A percentile compares a stretch with the other conserved stretches of the same genome.
Evolutionary conservation across 2,888 invertebrate genomes (phyloP).

Genomic region (Neria commutata): DNA sequence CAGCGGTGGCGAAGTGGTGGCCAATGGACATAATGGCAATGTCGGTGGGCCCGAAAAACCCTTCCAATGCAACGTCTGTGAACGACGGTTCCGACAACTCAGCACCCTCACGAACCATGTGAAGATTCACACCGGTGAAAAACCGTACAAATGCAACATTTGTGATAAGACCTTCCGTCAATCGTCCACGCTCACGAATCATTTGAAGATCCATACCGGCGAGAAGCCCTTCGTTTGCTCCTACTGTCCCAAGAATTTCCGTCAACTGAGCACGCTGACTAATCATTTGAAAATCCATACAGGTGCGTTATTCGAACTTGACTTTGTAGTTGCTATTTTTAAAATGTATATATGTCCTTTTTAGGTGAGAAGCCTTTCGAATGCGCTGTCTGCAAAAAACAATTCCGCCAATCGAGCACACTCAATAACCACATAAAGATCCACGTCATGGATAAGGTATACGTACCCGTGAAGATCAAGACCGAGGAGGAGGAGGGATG

Average conservation of each 20-base stretch:
- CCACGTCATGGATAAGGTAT: conserved; percentile 62
- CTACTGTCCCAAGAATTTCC: conserved; percentile 61
- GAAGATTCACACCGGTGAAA: conserved; percentile 62
- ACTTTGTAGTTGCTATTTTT: conserved; percentile 5
- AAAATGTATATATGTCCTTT: conserved; percentile 32
- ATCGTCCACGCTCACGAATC: conserved; percentile 62
- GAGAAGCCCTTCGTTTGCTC: conserved; percentile 62
- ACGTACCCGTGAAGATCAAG: conserved; percentile 61
- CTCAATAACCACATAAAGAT: conserved; percentile 63
- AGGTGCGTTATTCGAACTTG: conserved; percentile 44
- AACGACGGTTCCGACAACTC: conserved; percentile 61
- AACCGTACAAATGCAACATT: conserved; percentile 62
- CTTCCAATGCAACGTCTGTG: conserved; percentile 62
- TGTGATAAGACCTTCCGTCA: conserved; percentile 63
- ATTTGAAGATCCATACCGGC: conserved; percentile 62
- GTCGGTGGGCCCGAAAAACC: conserved; percentile 57
- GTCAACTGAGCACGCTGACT: conserved; percentile 62
- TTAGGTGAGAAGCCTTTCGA: conserved; percentile 62
- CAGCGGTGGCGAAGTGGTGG: conserved; percentile 33
- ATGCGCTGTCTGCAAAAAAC: conserved; percentile 62
- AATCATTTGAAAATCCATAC: conserved; percentile 63
- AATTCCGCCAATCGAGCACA: conserved; percentile 62
- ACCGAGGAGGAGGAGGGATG: conserved; percentile 61
- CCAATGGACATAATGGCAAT: conserved; percentile 32
- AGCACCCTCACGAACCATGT: conserved; percentile 62